Evolutionary conservation across 2,888 invertebrate genomes (phyloP).

Genomic region (Watsonalla cultraria): DNA sequence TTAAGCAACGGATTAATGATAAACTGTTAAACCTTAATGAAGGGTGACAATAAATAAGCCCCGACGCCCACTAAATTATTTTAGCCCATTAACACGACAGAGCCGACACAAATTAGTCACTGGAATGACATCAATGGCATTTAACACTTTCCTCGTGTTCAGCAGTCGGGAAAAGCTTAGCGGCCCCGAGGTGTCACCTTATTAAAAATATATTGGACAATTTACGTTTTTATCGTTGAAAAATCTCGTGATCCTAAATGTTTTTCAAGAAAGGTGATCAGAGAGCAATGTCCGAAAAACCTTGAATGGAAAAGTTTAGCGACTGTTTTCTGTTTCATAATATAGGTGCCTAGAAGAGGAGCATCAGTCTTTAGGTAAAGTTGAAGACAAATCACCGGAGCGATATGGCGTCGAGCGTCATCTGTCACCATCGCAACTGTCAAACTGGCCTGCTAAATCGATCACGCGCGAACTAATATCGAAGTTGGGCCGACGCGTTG

Average conservation of each 20-base stretch:
- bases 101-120: constrained; percentile 73
- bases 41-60: constrained; percentile 63
- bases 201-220: constrained; percentile 15
- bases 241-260: too few species aligned
- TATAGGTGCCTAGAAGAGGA: constrained; percentile 4
- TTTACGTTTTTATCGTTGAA: constrained; percentile 4
- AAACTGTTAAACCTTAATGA: constrained; percentile 46
- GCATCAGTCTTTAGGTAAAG: constrained; percentile 46
- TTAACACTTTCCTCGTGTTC: constrained; percentile 62
- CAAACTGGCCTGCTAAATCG: constrained; percentile 71
- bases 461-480: constrained; percentile 76
- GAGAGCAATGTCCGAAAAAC: neutral
- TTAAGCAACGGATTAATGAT: constrained; percentile 38
- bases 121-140: constrained; percentile 68
- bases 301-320: neutral
- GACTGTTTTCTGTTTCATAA: too few species aligned
- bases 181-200: constrained; percentile 18
- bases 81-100: constrained; percentile 71
- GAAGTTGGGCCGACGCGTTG: constrained; percentile 53
- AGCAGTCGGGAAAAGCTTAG: constrained; percentile 29
- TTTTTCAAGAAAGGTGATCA: neutral
- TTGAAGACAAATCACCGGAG: constrained; percentile 68
- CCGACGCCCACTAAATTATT: constrained; percentile 72
- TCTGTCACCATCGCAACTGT: constrained; percentile 75
- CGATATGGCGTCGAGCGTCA: constrained; percentile 67